Base-by-base conservation (phyloP, 2,888 invertebrate genomes). In the Psylliodes chrysocephalus region DNA sequence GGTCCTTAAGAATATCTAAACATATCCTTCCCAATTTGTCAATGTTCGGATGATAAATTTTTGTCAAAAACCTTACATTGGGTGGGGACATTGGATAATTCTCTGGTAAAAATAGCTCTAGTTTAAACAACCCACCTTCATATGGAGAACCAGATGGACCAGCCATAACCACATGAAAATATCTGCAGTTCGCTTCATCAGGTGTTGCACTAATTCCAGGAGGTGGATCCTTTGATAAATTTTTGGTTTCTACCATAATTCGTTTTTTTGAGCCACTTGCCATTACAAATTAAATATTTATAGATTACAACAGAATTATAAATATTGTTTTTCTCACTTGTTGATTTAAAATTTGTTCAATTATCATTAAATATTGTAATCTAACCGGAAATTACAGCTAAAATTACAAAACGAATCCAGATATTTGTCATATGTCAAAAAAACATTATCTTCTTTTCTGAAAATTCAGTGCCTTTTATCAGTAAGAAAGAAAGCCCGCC, bases 51-150 rank as follows among this genome's bases (percentile, higher is more conserved):
- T 99, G 99, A 86, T 98, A 99, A 85, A 99, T 99, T 89, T 98
- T 98, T 69, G 99, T 98, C 84, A 98, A 94, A 87, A 99, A 99
- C 81, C 98, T 91, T 82, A 98, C 98, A 90, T 97, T 98, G 71
- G 99, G 99, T 72, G 99, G 98, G 73, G 97, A 96, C 95, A 99
- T 96, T 67, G 99, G 99, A 85, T 99, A 99, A 84, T 99, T 98
- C 85, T 99, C 98, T 67, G 99, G 99, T 80, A 99, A 88, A 86
- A 99, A 99, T 78, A 99, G 87, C 85, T 99, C 99, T 84, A 99
- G 87, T 86, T 97, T 97, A 85, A 98, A 98, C 71, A 96, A 87
- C 73, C 99, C 99, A 77, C 97, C 97, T 86, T 99, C 98, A 83
- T 98, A 99, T 12, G 99, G 98, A 61, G 98, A 98, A 79, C 93